Base-by-base conservation (phyloP, 1,140 invertebrate species). In the Anagrus nilaparvatae region DNA sequence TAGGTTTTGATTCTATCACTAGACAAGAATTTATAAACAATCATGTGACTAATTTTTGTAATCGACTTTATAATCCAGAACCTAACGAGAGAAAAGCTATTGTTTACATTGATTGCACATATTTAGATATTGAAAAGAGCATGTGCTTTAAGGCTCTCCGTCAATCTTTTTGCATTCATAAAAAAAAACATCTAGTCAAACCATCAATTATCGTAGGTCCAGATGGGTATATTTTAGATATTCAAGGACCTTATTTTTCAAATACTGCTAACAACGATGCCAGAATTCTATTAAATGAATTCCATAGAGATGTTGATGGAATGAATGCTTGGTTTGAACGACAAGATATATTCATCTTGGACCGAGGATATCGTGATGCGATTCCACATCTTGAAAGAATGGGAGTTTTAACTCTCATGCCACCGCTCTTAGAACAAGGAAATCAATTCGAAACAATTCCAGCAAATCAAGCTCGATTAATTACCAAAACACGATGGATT, bases 401-500 rank as follows among this genome's bases (percentile, higher is more conserved):
- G 3, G 35, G 45, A 5, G 43, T 43, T 23, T 18, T 21, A 5
- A 38, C 1, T 17, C 21, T 40, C 20, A 48, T 48, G 37, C 41
- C 37, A 18, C 10, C 27, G 16, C 13, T 48, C 1, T 20, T 44
- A 4, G 18, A 24, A 13, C 21, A n/a, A 14, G 23, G 33, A 17
- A 14, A 44, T 27, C 42, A 44, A 37, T 16, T 48, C 0, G 12
- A 25, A 5, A 40, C 42, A 2, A 29, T 44, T 18, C 33, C 36
- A 7, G 46, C 36, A 4, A 48, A 44, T 13, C 3, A 27, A 1
- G 30, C 41, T 4, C 29, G 46, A 9, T 14, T 36, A 2, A 16
- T 47, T 2, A 47, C 46, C 2, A 47, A 40, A 36, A 40, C 27
- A 1, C 40, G 46, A 32, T 48, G 28, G 38, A 38, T 48, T 17